phyloP scores from a whole-genome alignment of 2,888 invertebrate genomes.

The Spilarctia lutea region DNA sequence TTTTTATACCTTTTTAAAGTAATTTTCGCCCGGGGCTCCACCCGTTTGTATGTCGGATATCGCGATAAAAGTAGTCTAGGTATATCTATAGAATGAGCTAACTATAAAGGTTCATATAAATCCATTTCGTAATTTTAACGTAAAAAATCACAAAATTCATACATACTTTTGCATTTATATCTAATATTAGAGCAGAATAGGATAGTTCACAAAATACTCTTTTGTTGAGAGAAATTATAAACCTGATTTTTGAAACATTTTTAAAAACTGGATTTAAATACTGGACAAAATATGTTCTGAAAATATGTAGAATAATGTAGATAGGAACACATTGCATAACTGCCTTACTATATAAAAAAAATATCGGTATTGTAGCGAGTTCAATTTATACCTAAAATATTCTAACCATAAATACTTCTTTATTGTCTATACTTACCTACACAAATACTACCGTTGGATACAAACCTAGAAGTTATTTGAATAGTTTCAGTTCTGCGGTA shows the following conservation, averaged over 20 bases:
- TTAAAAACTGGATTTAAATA: neutral
- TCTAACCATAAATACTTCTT: neutral
- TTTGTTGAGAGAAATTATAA: conserved; percentile 42
- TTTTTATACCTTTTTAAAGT: conserved; percentile 30
- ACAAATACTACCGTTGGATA: conserved; percentile 10
- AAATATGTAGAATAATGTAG: no score
- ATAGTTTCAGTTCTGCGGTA: conserved; percentile 78
- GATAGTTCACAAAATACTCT: conserved; percentile 29
- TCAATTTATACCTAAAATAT: neutral
- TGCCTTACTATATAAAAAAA: neutral
- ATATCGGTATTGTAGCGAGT: neutral
- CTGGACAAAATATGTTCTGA: no score
- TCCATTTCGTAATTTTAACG: no score
- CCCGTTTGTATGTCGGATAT: no score
- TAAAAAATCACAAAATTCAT: no score
- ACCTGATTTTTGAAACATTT: conserved; percentile 28
- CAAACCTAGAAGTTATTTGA: conserved; percentile 64
- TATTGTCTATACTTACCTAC: neutral
- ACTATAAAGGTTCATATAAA: no score
- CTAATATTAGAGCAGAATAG: no score
- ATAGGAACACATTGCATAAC: neutral
- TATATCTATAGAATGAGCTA: no score
- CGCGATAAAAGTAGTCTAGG: no score
- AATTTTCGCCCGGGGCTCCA: no score
- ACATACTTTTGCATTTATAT: no score